Base-by-base conservation (phyloP, 2,113 vertebrate genomes). In the Ascaphus truei region DNA sequence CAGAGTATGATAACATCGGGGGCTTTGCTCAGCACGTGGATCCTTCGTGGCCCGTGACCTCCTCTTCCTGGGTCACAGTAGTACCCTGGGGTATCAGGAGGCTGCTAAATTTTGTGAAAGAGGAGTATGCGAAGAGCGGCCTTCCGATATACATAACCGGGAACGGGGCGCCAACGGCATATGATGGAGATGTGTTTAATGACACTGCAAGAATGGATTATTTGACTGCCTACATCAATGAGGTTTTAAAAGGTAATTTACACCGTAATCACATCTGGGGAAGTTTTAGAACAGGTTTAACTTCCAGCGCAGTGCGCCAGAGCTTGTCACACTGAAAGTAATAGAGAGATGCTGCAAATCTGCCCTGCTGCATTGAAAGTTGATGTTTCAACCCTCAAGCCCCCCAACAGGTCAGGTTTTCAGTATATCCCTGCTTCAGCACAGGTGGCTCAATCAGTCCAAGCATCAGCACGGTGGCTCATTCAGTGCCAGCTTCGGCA, bases 11-110 rank as follows among this genome's bases (percentile, higher is more conserved):
- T 2, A 79, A 73, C 43, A 89, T 96, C 0, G 94, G 94, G 13
- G 89, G 91, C 64, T 95, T 95, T 77, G 81, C 87, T 26, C 53
- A 82, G 43, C 75, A 92, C 0, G 63, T 89, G 12, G 93, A 96
- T 73, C 86, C 89, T 7, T 73, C 80, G 1, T 98, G 95, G 96
- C 81, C 88, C 4, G 75, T 76, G 7, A 89, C 95, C n/a, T 85
- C 84, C 12, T 92, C 95, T 56, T 76, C 90, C 3, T 94, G 93
- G 90, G 87, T 98, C 72, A 85, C 61, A 0, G 79, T 93, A 25
- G 87, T 88, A 20, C 96, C 96, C 0, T 96, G 93, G 94, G 96
- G 96, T 1, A 83, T 99, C 30, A 83, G 96, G 10, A 82, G 90
- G 45, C 82, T 99, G 55, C 77, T 98, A 30, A 87, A 84, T 15